phyloP scores from a whole-genome alignment of 2,797 vertebrate genomes.

The Streptopelia turtur region DNA sequence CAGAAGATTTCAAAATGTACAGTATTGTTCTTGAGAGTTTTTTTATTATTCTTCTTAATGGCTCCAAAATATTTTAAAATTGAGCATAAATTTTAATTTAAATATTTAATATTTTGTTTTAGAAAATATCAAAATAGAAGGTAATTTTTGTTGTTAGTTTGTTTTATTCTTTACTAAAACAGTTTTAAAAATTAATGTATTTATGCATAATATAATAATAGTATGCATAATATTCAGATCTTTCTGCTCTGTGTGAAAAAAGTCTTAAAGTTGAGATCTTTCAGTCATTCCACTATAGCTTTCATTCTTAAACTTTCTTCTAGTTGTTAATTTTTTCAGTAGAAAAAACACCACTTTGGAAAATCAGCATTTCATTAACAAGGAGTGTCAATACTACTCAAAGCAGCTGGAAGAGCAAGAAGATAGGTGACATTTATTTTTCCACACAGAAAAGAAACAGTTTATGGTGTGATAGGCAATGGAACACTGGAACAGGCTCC shows the following conservation, averaged over 20 bases:
- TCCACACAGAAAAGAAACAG: accelerated
- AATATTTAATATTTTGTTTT: not conserved
- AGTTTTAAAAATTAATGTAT: not conserved
- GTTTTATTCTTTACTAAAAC: not conserved
- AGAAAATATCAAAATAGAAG: not conserved
- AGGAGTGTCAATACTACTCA: not conserved
- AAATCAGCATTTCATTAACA: not conserved
- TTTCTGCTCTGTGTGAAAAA: not conserved
- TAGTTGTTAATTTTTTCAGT: not conserved
- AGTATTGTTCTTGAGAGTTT: not conserved
- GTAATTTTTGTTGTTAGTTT: not conserved
- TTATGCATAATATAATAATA: no score
- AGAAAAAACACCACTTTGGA: not conserved
- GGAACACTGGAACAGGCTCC: no score
- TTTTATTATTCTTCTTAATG: not conserved
- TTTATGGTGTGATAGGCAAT: not conserved
- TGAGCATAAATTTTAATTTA: not conserved
- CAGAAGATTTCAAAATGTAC: not conserved
- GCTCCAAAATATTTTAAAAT: not conserved
- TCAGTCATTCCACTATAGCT: not conserved
- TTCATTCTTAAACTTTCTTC: not conserved
- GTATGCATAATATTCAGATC: not conserved
- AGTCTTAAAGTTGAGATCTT: not conserved
- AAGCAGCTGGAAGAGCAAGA: not conserved
- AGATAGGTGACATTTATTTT: not conserved